A percentile compares a stretch with the other conserved stretches of the same genome.
Evolutionary conservation across 2,797 vertebrate species (phyloP).

Genomic region (Anguilla megastoma): DNA sequence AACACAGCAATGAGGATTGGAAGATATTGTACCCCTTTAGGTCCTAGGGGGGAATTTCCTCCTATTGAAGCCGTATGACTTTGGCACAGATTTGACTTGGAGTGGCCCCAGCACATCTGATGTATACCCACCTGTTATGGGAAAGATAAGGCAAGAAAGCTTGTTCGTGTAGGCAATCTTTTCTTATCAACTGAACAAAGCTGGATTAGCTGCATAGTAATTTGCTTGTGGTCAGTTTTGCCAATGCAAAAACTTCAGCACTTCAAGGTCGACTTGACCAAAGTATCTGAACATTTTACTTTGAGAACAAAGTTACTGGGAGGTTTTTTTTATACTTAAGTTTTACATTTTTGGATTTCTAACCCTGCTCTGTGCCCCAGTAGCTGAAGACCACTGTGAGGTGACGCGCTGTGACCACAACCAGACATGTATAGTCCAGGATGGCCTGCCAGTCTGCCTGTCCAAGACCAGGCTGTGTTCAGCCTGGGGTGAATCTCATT

Average conservation of each 20-base stretch:
- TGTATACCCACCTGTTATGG: neutral
- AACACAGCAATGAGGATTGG: neutral
- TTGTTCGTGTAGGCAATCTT: neutral
- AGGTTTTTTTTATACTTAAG: neutral
- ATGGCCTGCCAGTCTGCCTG: slow-evolving; percentile 42
- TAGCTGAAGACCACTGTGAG: slow-evolving; percentile 50
- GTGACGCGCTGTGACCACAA: neutral
- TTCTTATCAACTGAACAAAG: neutral
- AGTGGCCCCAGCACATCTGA: neutral
- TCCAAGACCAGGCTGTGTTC: slow-evolving; percentile 60
- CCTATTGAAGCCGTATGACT: neutral
- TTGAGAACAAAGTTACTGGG: neutral
- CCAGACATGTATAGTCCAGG: neutral
- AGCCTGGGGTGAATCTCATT: slow-evolving; percentile 54
- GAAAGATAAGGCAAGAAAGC: neutral
- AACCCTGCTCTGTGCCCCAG: neutral
- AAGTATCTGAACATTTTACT: neutral
- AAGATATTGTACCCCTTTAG: neutral
- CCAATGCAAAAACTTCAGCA: neutral
- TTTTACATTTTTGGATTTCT: neutral
- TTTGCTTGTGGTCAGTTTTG: neutral
- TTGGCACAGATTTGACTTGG: neutral
- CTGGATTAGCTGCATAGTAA: neutral
- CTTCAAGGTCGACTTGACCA: neutral
- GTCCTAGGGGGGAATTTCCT: neutral